A percentile compares a stretch with the other conserved stretches of the same genome.
Evolutionary conservation across 2,113 vertebrate species (phyloP).

Genomic region (Zootoca vivipara): DNA sequence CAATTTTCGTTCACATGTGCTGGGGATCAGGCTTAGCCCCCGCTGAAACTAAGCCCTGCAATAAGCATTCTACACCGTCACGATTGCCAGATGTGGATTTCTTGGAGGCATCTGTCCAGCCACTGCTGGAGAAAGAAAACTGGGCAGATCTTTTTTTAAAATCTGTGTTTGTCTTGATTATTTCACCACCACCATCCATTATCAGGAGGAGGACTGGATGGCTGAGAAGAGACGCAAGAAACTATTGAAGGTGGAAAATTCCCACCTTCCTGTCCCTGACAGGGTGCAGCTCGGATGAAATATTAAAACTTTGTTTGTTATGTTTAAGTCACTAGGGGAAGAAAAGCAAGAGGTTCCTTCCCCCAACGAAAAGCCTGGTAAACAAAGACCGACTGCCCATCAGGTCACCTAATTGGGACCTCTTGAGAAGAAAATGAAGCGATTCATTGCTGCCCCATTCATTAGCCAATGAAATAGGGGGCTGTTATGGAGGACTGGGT

Average conservation of each 20-base stretch:
- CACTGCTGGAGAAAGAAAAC: background rate
- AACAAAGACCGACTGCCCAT: background rate
- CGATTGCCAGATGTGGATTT: background rate
- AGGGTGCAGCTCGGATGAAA: background rate
- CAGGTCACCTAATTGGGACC: background rate
- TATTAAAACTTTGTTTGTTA: background rate
- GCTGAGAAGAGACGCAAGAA: background rate
- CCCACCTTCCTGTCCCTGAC: background rate
- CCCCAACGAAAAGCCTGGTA: background rate
- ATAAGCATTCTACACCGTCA: background rate
- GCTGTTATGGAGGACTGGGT: constrained; percentile 14
- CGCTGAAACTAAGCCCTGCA: background rate
- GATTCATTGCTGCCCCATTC: constrained; percentile 8
- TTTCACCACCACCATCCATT: background rate
- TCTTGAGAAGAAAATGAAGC: constrained; percentile 23
- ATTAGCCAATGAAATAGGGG: constrained; percentile 17
- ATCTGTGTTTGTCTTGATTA: background rate
- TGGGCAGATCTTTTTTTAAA: background rate
- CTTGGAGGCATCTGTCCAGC: too few relatives aligned
- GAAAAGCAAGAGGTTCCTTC: background rate
- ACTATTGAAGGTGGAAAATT: background rate
- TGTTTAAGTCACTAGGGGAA: background rate
- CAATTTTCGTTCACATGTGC: background rate
- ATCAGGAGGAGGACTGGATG: background rate
- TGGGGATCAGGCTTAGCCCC: background rate